These are phyloP conservation scores for Polypterus senegalus DNA, from an alignment of 2,113 vertebrate genomes.

Conservation along the genomic window DNA sequence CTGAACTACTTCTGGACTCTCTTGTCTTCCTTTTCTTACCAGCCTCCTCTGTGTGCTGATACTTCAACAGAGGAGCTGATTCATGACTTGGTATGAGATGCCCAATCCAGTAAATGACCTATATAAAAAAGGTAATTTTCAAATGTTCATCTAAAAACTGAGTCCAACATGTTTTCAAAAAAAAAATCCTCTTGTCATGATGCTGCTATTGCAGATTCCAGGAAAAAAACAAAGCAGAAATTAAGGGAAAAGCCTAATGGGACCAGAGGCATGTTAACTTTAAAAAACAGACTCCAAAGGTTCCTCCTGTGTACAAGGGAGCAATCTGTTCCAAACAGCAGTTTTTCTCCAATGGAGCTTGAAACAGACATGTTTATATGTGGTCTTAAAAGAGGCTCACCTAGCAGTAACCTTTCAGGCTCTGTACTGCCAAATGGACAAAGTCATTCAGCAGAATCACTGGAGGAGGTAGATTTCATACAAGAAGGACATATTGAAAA, in stretches of 20 bases:
- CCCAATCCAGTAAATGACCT: no score
- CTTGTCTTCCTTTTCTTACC: not conserved
- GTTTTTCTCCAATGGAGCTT: conserved; percentile 39
- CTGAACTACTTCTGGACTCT: conserved; percentile 3
- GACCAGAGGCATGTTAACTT: conserved; percentile 14
- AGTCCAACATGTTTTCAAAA: no score
- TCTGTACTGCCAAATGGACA: conserved; percentile 19
- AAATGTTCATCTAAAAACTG: no score
- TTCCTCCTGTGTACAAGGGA: conserved; percentile 54
- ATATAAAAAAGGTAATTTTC: no score
- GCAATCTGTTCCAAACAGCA: conserved; percentile 35
- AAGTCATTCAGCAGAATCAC: conserved; percentile 23
- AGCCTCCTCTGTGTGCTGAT: not conserved
- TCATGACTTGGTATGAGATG: no score
- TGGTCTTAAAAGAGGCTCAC: conserved; percentile 36
- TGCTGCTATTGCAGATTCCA: no score
- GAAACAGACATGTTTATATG: conserved; percentile 46
- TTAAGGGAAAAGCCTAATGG: no score
- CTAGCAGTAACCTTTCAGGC: conserved; percentile 26
- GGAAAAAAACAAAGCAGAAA: no score
- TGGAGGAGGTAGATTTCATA: conserved; percentile 32
- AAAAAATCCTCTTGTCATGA: no score
- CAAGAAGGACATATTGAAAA: conserved; percentile 32
- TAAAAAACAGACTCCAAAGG: conserved; percentile 55
- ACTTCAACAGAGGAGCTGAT: no score